These are phyloP conservation scores for Oryzias sinensis DNA, from an alignment of 2,797 vertebrate species.

Conservation along the genomic window DNA sequence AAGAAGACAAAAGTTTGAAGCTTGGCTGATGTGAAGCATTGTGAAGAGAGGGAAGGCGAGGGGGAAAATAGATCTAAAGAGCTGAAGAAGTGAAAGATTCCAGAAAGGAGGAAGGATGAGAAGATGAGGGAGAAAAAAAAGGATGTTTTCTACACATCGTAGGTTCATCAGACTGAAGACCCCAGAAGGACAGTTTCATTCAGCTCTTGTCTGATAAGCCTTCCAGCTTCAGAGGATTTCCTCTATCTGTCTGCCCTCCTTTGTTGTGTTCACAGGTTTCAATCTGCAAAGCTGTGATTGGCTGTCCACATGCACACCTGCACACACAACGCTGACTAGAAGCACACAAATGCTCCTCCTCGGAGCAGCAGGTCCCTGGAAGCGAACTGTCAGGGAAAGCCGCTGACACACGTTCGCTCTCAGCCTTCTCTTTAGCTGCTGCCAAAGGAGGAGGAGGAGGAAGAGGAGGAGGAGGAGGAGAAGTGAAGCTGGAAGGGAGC, in stretches of 20 bases:
- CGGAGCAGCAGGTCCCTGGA: conserved; percentile 66
- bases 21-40: conserved; percentile 3
- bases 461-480: conserved; percentile 25
- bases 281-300: conserved; percentile 33
- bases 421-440: conserved; percentile 49
- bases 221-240: background rate
- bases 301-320: conserved; percentile 37
- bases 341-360: conserved; percentile 18
- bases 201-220: conserved; percentile 34
- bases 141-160: background rate
- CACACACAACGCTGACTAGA: conserved; percentile 17
- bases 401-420: conserved; percentile 59
- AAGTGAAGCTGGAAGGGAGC: conserved; percentile 43
- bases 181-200: conserved; percentile 32
- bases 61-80: conserved; percentile 17
- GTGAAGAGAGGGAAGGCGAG: conserved; percentile 4
- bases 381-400: conserved; percentile 65
- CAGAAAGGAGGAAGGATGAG: conserved; percentile 1
- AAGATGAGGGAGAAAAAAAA: conserved; percentile 23
- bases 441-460: conserved; percentile 49
- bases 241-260: conserved; percentile 9
- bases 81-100: conserved; percentile 19
- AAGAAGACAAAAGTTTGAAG: conserved; percentile 10
- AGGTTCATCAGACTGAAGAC: conserved; percentile 18
- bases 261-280: conserved; percentile 7